Percentiles rank a stretch among this genome's conserved stretches.
These are phyloP conservation scores for Acromyrmex charruanus DNA, from an alignment of 1,140 invertebrate genomes.

Conservation along the genomic window DNA sequence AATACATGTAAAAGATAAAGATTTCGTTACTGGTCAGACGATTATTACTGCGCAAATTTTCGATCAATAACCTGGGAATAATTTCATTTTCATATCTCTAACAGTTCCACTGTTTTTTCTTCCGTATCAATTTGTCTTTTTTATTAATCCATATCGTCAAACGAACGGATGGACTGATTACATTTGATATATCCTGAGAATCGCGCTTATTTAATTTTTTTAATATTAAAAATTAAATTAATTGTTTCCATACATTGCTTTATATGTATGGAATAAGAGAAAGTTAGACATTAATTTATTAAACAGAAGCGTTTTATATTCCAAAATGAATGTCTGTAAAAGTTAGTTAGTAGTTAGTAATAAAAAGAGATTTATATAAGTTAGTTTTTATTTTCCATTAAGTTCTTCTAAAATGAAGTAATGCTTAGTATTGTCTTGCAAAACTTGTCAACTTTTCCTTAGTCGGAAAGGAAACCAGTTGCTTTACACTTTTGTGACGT, in stretches of 20 bases:
- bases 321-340: conserved; percentile 6
- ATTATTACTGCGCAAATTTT: neutral
- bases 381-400: neutral
- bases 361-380: neutral
- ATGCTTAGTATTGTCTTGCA: neutral
- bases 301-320: neutral
- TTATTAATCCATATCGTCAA: neutral
- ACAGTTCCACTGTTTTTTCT: neutral
- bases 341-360: neutral
- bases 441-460: neutral
- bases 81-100: conserved; percentile 38
- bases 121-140: neutral
- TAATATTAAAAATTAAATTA: neutral
- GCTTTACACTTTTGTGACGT: neutral
- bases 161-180: neutral
- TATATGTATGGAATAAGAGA: too few species aligned
- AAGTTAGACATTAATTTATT: neutral
- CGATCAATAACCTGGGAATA: neutral
- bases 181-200: neutral
- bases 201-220: neutral
- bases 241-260: neutral
- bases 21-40: neutral
- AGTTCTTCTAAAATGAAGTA: conserved; percentile 1
- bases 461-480: neutral
- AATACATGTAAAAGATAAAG: conserved; percentile 28